Base-by-base conservation (phyloP, 2,113 vertebrate species). In the Ameiurus melas region DNA sequence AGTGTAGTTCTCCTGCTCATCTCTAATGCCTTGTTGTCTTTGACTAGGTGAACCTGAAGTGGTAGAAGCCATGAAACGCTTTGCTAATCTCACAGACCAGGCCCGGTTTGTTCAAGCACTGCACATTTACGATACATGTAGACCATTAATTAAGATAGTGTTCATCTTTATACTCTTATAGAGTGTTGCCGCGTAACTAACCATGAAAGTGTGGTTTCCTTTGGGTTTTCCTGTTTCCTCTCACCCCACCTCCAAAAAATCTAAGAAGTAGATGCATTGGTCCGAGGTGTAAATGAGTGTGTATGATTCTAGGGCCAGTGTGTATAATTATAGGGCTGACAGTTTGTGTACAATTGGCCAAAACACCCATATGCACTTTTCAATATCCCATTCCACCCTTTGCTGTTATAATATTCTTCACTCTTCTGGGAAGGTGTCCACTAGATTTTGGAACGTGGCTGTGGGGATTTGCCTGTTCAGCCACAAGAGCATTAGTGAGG, bases 61-160 rank as follows among this genome's bases (percentile, higher is more conserved):
- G 1, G 80, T 95, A 1, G 94, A 96, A 36, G 95, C 95, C 43
- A 96, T 97, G 96, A 94, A 93, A 88, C 91, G 88, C 0, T 96
- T 97, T 90, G 95, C 95, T 70, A 94, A 95, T 53, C 93, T 96
- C 53, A 95, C 96, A 20, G 96, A 97, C 89, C 89, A 95, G 87
- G 95, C 96, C 2, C 94, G 94, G 96, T 97, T 66, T 71, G 93
- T 92, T 86, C 25, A 68, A 27, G 8, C 47, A n/a, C 80, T 64
- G 0, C 12, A 85, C 30, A 22, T 25, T 73, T n/a, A 66, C 27
- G 9, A 3, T 70, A 27, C 60, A 80, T 70, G 2, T 73, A 36
- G 25, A 22, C 6, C 19, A 33, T 43, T 68, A 43, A 22, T 57
- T 43, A 10, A 55, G 10, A 70, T 70, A 71, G 14, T 33, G 17